Evolutionary conservation across 2,888 invertebrate genomes (phyloP), one percentile per base, ranked within the genome.

Genomic region (Spodoptera exigua): DNA sequence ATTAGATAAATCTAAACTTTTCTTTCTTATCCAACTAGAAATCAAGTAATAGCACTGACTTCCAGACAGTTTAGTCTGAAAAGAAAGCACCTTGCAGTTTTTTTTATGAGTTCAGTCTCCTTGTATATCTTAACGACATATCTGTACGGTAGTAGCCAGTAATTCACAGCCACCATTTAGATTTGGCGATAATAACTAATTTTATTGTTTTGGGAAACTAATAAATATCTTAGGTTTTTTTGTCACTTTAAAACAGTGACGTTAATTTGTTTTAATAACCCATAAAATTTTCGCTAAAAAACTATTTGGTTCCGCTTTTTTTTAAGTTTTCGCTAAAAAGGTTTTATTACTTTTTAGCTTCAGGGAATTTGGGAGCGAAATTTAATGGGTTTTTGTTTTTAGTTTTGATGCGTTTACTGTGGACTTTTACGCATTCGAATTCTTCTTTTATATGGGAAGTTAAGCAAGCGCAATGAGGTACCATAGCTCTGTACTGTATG

Each of bases 181-280:
- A 92, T 92, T 80, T 74, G 70, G 69, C 79, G 91, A 91, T 91
- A 90, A 72, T 80, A 70, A 78, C 85, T 82, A 86, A 87, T 89
- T 93, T 93, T 93, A 93, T 92, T 87, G 89, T 78, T 83, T 85
- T 88, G 90, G 90, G 90, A 88, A 90, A 88, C 87, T 85, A 89
- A 93, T 93, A 93, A 93, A 93, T 93, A 88, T 87, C 73, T 73
- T 66, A 57, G 52, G 78, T 84, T 89, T 89, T 86, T 84, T 78
- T 54, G 14, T 14, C 1, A 18, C 62, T 45, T 58, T 58, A 39
- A 57, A 67, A 53, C 54, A 51, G 61, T 70, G 56, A 76, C 84
- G 69, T 83, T 91, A 91, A 93, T 93, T 92, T 91, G 92, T 88
- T 91, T 91, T 91, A 92, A 92, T 92, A 90, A 88, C 82, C 88